Percentiles rank a stretch among this genome's conserved stretches.
Conservation (phyloP, 2,113 vertebrate species). For the Aldabrachelys gigantea region DNA sequence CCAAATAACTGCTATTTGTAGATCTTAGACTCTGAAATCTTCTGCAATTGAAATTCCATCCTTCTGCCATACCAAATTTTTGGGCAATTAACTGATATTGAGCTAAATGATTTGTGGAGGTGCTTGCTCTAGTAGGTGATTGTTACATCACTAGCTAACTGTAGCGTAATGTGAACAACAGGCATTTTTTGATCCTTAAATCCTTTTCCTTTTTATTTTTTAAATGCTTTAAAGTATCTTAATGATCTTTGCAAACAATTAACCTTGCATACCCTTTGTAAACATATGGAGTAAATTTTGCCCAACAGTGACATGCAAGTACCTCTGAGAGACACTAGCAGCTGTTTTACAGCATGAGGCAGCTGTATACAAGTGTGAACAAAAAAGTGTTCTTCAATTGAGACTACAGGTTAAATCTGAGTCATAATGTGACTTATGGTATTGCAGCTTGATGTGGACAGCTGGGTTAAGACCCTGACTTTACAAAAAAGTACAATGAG, state of each 20-base stretch:
- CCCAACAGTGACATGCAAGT: background rate
- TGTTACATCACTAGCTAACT: background rate
- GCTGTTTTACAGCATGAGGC: background rate
- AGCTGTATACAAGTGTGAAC: background rate
- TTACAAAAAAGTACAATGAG: background rate
- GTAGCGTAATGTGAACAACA: background rate
- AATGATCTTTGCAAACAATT: background rate
- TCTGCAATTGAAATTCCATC: background rate
- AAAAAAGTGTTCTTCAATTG: background rate
- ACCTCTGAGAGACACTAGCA: background rate
- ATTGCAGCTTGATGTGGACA: background rate
- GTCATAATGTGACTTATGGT: background rate
- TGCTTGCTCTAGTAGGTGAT: background rate
- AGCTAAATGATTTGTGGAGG: background rate
- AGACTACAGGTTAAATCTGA: background rate
- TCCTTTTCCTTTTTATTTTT: too few relatives aligned
- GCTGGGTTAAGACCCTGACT: background rate
- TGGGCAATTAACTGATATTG: background rate
- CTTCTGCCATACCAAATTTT: background rate
- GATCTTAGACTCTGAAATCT: background rate
- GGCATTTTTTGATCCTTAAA: background rate
- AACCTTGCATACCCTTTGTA: background rate
- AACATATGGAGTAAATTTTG: background rate
- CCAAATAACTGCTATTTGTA: background rate
- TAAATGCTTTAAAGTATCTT: background rate